Conservation (phyloP, 92 coral and sea anemone species). For the Phenganax subtilis region DNA sequence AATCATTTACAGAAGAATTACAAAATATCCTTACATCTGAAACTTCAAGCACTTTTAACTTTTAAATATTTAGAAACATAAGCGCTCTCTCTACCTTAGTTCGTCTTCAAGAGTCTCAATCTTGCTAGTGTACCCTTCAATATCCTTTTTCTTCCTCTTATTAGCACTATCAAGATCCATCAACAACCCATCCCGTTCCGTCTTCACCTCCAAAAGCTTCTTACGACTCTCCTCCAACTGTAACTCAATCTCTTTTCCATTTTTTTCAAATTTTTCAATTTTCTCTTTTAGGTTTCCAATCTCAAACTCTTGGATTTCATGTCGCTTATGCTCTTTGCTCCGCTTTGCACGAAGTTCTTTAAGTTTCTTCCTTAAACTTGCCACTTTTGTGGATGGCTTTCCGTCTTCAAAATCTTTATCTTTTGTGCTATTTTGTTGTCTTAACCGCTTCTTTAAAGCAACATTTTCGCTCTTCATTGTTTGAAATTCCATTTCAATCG, state of each 20-base stretch:
- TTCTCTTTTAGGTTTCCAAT: conserved; percentile 33
- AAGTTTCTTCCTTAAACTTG: conserved; percentile 19
- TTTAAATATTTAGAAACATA: too few relatives aligned
- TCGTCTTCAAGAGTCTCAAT: conserved; percentile 27
- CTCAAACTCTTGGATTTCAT: conserved; percentile 21
- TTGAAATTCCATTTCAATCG: conserved; percentile 14
- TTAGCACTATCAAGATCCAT: conserved; percentile 28
- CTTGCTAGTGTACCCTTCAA: conserved; percentile 25
- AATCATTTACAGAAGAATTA: too few relatives aligned
- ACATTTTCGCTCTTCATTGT: conserved; percentile 20
- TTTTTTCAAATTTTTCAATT: conserved; percentile 27
- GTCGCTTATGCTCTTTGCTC: conserved; percentile 28
- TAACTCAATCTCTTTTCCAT: conserved; percentile 4
- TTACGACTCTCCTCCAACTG: conserved; percentile 17
- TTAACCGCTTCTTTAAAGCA: conserved; percentile 17
- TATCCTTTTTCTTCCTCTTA: conserved; percentile 35
- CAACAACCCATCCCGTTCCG: conserved; percentile 23
- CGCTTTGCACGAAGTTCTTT: conserved; percentile 30
- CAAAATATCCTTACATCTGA: too few relatives aligned
- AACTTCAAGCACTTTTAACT: too few relatives aligned
- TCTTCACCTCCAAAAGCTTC: conserved; percentile 28
- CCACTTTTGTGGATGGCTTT: conserved; percentile 1
- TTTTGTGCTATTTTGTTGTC: conserved; percentile 10
- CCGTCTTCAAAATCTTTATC: neutral
- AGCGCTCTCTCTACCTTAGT: neutral